Base-by-base conservation (phyloP, 2,888 invertebrate genomes). In the Phytoseiulus persimilis region DNA sequence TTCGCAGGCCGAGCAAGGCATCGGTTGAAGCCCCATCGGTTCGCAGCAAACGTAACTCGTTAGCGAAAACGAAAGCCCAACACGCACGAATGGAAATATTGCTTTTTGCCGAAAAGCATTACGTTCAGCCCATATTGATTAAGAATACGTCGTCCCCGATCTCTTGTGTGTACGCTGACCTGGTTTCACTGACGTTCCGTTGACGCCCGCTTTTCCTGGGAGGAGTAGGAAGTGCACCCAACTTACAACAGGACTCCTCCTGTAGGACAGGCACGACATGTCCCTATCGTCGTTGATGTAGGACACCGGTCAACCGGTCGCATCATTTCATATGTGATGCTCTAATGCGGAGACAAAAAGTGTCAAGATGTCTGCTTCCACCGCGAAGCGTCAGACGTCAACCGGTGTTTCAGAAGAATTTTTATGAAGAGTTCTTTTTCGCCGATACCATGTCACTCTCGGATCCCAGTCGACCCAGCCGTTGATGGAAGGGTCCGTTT, bases 211-310 rank as follows among this genome's bases (percentile, higher is more conserved):
- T 65, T 65, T 65, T 65, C 65, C 65, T 65, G 65, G 65, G 65
- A 65, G 65, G 65, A 65, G 65, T 65, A 65, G 65, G 65, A 65
- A 65, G 65, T 65, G 65, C 65, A 65, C 65, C 65, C 65, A 65
- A 39, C 39, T 39, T 39, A 39, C 39, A 39, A 65, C 65, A 65
- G 65, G 65, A 65, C 65, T 65, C 65, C 65, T 65, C 65, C 65
- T 65, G 9, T 65, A 65, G 65, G 65, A 65, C 65, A 23, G 65
- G 18, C 65, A 65, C 65, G 65, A 65, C 65, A 65, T 65, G 18
- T 65, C 39, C 9, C 39, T 39, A 6, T 39, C 39, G 65, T 18
- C 5, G 5, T 65, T 65, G 65, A 23, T 65, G 39, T 9, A 9
- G 9, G 39, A 39, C 39, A 39, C 39, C 39, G 9, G 39, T 18